phyloP scores from a whole-genome alignment of 1,140 invertebrate species.

The Heterodera carotae region DNA sequence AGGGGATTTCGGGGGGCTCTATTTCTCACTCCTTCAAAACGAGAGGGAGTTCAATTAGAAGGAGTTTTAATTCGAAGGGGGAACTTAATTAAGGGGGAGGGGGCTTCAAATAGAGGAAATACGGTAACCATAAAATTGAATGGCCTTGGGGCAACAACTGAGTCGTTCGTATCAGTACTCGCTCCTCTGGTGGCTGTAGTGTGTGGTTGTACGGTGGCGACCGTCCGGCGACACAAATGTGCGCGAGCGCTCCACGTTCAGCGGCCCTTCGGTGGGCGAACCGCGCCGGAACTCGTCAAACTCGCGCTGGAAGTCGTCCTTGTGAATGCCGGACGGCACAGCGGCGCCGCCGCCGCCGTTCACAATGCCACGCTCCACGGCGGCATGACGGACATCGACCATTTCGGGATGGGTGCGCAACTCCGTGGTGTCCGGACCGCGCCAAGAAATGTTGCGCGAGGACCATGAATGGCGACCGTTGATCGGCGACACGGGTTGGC shows the following conservation, averaged over 20 bases:
- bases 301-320: conserved; percentile 33
- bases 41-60: too few relatives aligned
- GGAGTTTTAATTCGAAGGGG: too few relatives aligned
- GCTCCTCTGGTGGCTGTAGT: conserved; percentile 28
- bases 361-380: conserved; percentile 28
- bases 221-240: conserved; percentile 42
- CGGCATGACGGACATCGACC: conserved; percentile 25
- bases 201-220: conserved; percentile 24
- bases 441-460: conserved; percentile 27
- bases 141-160: too few relatives aligned
- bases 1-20: too few relatives aligned
- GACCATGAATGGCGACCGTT: conserved; percentile 31
- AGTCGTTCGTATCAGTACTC: conserved; percentile 13
- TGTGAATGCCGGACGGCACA: conserved; percentile 8
- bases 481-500: conserved; percentile 20
- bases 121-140: too few relatives aligned
- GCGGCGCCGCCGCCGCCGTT: not conserved
- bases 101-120: too few relatives aligned
- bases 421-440: conserved; percentile 24
- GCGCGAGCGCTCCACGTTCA: conserved; percentile 32
- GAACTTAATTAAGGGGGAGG: too few relatives aligned
- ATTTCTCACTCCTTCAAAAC: too few relatives aligned
- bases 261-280: conserved; percentile 20
- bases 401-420: conserved; percentile 21
- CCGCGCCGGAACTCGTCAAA: conserved; percentile 33